Conservation (phyloP, 2,113 vertebrate genomes). For the Mus pahari region DNA sequence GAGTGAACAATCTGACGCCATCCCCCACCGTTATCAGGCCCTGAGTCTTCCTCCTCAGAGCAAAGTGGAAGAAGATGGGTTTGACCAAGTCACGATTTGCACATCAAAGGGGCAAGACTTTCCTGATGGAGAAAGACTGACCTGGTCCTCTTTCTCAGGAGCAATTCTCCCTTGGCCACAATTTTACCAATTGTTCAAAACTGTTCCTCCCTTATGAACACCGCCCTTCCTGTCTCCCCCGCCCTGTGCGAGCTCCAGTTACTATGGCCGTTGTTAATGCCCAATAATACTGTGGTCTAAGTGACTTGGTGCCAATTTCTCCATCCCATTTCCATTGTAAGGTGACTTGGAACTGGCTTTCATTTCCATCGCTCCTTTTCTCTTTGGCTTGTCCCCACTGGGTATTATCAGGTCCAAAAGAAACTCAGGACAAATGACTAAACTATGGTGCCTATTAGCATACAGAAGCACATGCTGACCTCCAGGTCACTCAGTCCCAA, state of each 20-base stretch:
- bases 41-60: slow-evolving; percentile 54
- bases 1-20: neutral
- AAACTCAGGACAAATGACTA: neutral
- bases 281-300: neutral
- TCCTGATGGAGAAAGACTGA: slow-evolving; percentile 66
- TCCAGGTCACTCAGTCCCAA: neutral
- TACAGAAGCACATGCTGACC: neutral
- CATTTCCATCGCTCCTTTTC: slow-evolving; percentile 46
- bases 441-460: neutral
- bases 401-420: neutral
- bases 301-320: neutral
- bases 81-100: slow-evolving; percentile 55
- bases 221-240: slow-evolving; percentile 66
- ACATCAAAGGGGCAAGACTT: slow-evolving; percentile 35
- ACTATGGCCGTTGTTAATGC: slow-evolving; percentile 71
- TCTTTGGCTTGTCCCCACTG: slow-evolving; percentile 41
- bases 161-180: slow-evolving; percentile 73
- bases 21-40: neutral
- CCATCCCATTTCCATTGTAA: slow-evolving; percentile 68
- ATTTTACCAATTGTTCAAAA: slow-evolving; percentile 78
- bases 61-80: slow-evolving; percentile 2
- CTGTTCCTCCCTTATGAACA: slow-evolving; percentile 62
- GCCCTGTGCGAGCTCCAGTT: slow-evolving; percentile 42
- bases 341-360: slow-evolving; percentile 76
- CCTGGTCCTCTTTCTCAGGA: slow-evolving; percentile 67